Evolutionary conservation across 2,888 invertebrate genomes (phyloP).

Genomic region (Tetranychus truncatus): DNA sequence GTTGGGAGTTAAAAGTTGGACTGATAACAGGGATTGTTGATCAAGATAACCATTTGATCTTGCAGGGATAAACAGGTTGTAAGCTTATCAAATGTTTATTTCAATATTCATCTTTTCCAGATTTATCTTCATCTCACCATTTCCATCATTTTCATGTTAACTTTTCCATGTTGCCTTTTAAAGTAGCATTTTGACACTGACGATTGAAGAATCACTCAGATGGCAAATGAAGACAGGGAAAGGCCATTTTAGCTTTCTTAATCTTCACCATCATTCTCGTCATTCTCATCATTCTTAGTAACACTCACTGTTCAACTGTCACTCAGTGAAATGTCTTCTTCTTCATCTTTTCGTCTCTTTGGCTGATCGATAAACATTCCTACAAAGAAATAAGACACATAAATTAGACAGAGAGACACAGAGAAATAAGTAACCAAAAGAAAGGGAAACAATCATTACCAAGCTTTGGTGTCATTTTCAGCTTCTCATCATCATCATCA

Average conservation of each 20-base stretch:
- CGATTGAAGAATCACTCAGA: neutral
- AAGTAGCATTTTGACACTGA: too few species aligned
- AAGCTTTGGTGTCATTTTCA: neutral
- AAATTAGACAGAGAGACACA: neutral
- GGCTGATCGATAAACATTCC: neutral
- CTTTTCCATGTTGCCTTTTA: too few species aligned
- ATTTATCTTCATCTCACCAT: too few species aligned
- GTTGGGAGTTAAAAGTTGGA: too few species aligned
- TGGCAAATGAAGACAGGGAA: neutral
- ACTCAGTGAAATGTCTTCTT: neutral
- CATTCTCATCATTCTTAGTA: neutral
- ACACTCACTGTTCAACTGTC: neutral
- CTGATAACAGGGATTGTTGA: too few species aligned
- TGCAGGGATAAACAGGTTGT: too few species aligned
- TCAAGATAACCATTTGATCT: too few species aligned
- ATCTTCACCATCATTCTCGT: neutral
- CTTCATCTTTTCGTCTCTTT: neutral
- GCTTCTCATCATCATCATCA: constrained; percentile 1
- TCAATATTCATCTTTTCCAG: too few species aligned
- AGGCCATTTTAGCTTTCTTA: neutral
- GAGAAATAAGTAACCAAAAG: neutral
- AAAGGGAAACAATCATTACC: neutral
- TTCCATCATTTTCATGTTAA: too few species aligned
- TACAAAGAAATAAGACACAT: neutral
- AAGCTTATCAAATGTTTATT: too few species aligned